These are phyloP conservation scores for Spea bombifrons DNA, from an alignment of 2,113 vertebrate species.

Conservation along the genomic window DNA sequence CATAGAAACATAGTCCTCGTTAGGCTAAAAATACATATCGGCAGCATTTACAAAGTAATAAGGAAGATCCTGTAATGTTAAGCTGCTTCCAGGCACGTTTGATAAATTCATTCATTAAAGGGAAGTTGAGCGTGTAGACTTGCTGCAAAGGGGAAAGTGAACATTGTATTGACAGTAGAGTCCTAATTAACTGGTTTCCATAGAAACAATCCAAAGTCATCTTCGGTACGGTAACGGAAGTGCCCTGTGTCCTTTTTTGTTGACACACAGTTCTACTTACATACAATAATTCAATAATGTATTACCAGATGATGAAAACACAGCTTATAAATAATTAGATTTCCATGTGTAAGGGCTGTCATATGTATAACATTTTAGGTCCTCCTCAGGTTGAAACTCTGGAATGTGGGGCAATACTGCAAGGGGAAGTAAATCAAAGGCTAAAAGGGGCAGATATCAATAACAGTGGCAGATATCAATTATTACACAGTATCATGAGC, in stretches of 20 bases:
- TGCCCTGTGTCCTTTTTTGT: not conserved
- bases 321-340: no score
- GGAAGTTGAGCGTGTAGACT: slow-evolving; percentile 17
- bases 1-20: slow-evolving; percentile 22
- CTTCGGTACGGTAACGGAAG: slow-evolving; percentile 9
- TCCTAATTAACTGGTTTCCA: slow-evolving; percentile 52
- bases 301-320: no score
- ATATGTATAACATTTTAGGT: no score
- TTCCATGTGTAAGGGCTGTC: no score
- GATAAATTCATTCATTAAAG: slow-evolving; percentile 32
- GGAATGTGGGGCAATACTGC: no score
- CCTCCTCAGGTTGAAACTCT: no score
- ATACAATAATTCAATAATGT: not conserved
- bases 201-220: slow-evolving; percentile 49
- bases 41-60: slow-evolving; percentile 7
- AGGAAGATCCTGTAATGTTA: slow-evolving; percentile 22
- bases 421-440: no score
- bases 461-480: no score
- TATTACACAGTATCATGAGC: no score
- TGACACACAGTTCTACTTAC: no score
- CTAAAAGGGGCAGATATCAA: no score
- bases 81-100: slow-evolving; percentile 2
- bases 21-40: not conserved
- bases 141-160: slow-evolving; percentile 55
- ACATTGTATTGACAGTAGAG: slow-evolving; percentile 55